Conservation (phyloP, 1,140 invertebrate genomes). For the Diachasmimorpha longicaudata region DNA sequence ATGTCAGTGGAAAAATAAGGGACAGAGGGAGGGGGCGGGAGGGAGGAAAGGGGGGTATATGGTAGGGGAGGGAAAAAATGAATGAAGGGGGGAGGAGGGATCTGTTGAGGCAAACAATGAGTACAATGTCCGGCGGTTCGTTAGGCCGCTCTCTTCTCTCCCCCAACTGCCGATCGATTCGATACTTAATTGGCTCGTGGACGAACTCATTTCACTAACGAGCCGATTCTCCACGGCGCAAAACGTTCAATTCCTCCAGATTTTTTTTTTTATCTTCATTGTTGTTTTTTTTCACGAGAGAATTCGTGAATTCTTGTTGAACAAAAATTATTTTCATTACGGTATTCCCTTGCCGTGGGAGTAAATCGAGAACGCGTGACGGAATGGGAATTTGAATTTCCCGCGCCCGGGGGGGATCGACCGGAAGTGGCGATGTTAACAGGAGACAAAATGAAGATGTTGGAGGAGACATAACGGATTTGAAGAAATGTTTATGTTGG, state of each 20-base stretch:
- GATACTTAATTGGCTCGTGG: constrained; percentile 37
- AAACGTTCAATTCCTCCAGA: constrained; percentile 8
- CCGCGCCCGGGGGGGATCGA: no score
- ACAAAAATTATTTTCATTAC: not conserved
- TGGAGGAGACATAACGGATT: no score
- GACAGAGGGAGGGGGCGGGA: not conserved
- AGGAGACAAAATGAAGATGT: no score
- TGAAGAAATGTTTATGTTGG: no score
- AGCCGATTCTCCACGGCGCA: constrained; percentile 32
- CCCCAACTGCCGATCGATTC: constrained; percentile 32
- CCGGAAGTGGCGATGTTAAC: no score
- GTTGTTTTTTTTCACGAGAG: not conserved
- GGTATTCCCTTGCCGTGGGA: no score
- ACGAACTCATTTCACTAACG: constrained; percentile 38
- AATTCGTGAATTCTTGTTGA: not conserved
- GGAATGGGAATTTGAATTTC: no score
- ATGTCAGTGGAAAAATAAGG: no score
- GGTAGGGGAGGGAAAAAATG: constrained; percentile 16
- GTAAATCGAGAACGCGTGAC: no score
- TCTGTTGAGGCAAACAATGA: constrained; percentile 35
- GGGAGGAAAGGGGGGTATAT: not conserved
- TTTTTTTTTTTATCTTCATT: constrained; percentile 15
- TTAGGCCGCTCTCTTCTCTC: constrained; percentile 31
- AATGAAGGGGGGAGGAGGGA: no score
- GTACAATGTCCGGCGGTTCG: constrained; percentile 35